Evolutionary conservation across 1,140 invertebrate genomes (phyloP).

Genomic region (Amphibalanus amphitrite): DNA sequence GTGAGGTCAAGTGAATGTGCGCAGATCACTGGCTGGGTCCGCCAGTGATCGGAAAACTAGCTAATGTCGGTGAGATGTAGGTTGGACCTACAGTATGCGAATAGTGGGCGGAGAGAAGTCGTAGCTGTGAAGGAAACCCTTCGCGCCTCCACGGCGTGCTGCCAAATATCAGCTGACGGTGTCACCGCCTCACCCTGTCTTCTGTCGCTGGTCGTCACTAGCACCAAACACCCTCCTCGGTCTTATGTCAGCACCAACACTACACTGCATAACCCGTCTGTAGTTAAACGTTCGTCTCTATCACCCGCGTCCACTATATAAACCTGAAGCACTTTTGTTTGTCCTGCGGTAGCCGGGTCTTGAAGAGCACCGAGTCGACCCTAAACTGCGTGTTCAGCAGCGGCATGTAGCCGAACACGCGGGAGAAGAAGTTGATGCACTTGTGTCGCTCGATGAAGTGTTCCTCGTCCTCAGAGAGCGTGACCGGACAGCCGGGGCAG

Average conservation of each 20-base stretch:
- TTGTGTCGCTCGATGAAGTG: conserved; percentile 95
- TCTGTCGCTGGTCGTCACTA: too few species aligned
- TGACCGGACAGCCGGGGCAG: conserved; percentile 90
- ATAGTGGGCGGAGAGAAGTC: too few species aligned
- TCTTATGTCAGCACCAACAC: neutral
- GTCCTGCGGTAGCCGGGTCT: conserved; percentile 93
- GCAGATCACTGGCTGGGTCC: too few species aligned
- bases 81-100: too few species aligned
- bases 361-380: conserved; percentile 95
- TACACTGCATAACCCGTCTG: neutral
- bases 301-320: conserved; percentile 46
- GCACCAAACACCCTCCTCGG: neutral
- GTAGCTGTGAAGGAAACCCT: too few species aligned
- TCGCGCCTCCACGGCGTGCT: too few species aligned
- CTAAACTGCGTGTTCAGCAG: conserved; percentile 90
- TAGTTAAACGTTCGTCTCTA: neutral
- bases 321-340: conserved; percentile 99
- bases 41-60: too few species aligned
- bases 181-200: too few species aligned
- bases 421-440: conserved; percentile 91
- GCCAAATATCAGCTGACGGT: too few species aligned
- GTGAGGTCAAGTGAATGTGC: too few species aligned
- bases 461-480: conserved; percentile 84
- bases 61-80: too few species aligned
- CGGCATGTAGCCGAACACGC: conserved; percentile 96